Conservation (phyloP, 2,888 invertebrate genomes). For the Slavum lentiscoides region DNA sequence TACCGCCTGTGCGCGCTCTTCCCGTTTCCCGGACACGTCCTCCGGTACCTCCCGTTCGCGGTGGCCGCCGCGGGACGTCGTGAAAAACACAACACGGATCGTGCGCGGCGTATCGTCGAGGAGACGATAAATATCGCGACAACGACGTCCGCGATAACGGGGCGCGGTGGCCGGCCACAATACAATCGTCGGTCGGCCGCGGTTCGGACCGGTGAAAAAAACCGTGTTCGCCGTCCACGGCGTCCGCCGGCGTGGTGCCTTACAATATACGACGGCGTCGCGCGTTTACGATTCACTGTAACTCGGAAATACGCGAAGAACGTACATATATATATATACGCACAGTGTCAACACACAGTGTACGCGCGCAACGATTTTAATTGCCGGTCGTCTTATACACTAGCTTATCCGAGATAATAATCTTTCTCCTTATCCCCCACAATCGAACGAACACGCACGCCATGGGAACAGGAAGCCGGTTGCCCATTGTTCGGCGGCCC, state of each 20-base stretch:
- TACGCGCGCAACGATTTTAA: conserved; percentile 34
- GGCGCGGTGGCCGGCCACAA: conserved; percentile 6
- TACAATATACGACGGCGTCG: too few species aligned
- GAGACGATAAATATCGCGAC: background rate
- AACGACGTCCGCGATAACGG: background rate
- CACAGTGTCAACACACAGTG: conserved; percentile 37
- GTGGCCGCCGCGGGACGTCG: conserved; percentile 17
- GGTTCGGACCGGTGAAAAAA: conserved; percentile 18
- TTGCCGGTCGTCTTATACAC: conserved; percentile 22
- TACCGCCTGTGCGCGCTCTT: too few species aligned
- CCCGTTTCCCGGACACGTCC: conserved; percentile 16
- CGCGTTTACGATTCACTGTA: too few species aligned
- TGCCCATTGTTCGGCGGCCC: conserved; percentile 33
- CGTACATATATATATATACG: background rate
- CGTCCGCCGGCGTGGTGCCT: too few species aligned
- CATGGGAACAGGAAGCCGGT: conserved; percentile 52
- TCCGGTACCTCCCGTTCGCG: too few species aligned
- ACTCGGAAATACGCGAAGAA: conserved; percentile 2
- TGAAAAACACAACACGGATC: conserved; percentile 40
- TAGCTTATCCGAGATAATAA: conserved; percentile 38
- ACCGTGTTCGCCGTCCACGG: conserved; percentile 10
- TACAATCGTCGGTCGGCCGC: too few species aligned
- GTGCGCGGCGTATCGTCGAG: background rate
- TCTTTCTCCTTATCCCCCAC: conserved; percentile 44
- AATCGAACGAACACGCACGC: conserved; percentile 40